Base-by-base conservation (phyloP, 2,888 invertebrate genomes). In the Xanthorhoe designata region DNA sequence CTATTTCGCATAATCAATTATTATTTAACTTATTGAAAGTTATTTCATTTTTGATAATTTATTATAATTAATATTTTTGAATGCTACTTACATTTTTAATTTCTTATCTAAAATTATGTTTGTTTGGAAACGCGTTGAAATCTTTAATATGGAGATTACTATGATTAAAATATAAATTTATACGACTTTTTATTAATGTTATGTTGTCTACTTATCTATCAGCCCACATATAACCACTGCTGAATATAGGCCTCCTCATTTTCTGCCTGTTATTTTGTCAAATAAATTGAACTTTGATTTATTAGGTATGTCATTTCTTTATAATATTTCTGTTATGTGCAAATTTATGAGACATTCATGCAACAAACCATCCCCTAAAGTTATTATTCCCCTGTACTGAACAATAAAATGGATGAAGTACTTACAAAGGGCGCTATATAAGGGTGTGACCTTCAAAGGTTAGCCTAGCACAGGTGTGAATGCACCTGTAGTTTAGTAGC, bases 111-210 rank as follows among this genome's bases (percentile, higher is more conserved):
- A 24, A 24, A 24, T 24, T 24, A 32, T 4, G 18, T 15, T 49
- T 19, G 49, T 1, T 50, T 8, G 10, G 63, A 55, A 77, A 73
- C 90, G 81, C 92, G 92, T 92, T 92, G 90, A 92, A 82, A 85
- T 92, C 92, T 92, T 92, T 92, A 89, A 81, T 88, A 88, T 66
- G 72, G 32, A 4, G 63, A 24, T 24, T 3, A 24, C 24, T n/a
- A n/a, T n/a, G 24, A 24, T 24, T 24, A 24, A 24, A 24, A 24
- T 24, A 24, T 24, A 24, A 24, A 24, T 42, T 9, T 2, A 32
- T 32, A 6, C 38, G 13, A 35, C 35, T 8, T 35, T 35, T 9
- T 35, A 35, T 8, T 35, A 8, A 35, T 9, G 1, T 35, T 35
- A 9, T 35, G 0, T 9, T 35, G 1, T 9, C 9, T 9, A 35